Evolutionary conservation across 1,140 invertebrate genomes (phyloP).

Genomic region (Augochlora pura): DNA sequence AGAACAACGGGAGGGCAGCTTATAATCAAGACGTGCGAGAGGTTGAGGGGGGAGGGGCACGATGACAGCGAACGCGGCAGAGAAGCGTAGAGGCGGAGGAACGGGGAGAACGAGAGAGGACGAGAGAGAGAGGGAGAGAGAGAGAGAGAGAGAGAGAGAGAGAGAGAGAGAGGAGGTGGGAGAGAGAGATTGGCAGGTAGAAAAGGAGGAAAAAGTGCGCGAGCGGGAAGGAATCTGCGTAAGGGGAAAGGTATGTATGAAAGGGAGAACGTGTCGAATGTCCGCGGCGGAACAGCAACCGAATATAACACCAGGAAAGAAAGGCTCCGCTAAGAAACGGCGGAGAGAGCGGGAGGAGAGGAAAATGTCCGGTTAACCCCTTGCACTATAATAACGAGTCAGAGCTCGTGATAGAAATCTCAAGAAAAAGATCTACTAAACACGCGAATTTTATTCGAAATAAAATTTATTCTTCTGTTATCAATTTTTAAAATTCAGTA

Average conservation of each 20-base stretch:
- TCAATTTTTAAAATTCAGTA: no score
- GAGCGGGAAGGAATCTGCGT: conserved; percentile 37
- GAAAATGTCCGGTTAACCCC: conserved; percentile 40
- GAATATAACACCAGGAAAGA: conserved; percentile 8
- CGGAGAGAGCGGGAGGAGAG: neutral
- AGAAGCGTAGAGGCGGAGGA: conserved; percentile 10
- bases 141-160: conserved; percentile 15
- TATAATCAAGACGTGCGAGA: conserved; percentile 6
- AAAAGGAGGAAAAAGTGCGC: conserved; percentile 40
- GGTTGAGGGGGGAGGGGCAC: neutral
- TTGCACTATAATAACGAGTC: no score
- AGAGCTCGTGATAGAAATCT: no score
- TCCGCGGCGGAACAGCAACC: neutral
- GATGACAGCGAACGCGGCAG: conserved; percentile 29
- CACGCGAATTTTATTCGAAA: no score
- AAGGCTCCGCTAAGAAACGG: conserved; percentile 6
- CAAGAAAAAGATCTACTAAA: no score
- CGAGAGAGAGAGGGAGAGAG: neutral
- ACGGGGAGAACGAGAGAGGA: no score
- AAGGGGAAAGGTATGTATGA: conserved; percentile 1
- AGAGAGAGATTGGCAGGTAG: conserved; percentile 35
- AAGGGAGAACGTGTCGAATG: neutral
- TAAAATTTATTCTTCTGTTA: no score
- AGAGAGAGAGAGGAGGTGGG: neutral
- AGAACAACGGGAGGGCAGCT: neutral